Conservation (phyloP, 30 jellyfish, hydroid and myxozoan species). For the Turritopsis rubra region DNA sequence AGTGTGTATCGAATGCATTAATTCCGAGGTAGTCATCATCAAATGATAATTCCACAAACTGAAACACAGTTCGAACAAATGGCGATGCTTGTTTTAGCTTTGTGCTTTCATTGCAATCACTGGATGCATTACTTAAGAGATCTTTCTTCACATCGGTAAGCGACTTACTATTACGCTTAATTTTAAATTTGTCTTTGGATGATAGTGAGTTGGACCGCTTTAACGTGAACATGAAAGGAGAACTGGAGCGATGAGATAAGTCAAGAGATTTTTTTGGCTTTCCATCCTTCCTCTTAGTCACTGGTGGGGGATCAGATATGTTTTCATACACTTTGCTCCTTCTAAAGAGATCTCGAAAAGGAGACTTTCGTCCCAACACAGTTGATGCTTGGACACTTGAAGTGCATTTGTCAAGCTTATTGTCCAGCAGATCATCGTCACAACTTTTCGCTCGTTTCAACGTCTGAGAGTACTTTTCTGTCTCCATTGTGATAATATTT, state of each 20-base stretch:
- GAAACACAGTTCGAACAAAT: constrained; percentile 26
- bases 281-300: not conserved
- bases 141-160: not conserved
- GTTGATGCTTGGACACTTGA: not conserved
- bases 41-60: constrained; percentile 22
- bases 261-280: not conserved
- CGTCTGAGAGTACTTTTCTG: not conserved
- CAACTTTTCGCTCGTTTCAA: not conserved
- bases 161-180: not conserved
- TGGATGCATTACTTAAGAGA: not conserved
- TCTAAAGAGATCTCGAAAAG: not conserved
- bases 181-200: not conserved
- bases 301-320: not conserved
- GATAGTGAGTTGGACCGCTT: constrained; percentile 9
- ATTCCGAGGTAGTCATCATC: constrained; percentile 23
- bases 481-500: not conserved
- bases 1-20: not conserved
- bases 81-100: constrained; percentile 36
- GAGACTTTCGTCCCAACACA: constrained; percentile 6
- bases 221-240: constrained; percentile 17
- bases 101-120: constrained; percentile 1
- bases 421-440: not conserved
- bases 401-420: not conserved
- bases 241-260: constrained; percentile 1
- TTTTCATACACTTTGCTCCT: constrained; percentile 5